Base-by-base conservation (phyloP, 2,797 vertebrate species). In the Graptemys geographica region DNA sequence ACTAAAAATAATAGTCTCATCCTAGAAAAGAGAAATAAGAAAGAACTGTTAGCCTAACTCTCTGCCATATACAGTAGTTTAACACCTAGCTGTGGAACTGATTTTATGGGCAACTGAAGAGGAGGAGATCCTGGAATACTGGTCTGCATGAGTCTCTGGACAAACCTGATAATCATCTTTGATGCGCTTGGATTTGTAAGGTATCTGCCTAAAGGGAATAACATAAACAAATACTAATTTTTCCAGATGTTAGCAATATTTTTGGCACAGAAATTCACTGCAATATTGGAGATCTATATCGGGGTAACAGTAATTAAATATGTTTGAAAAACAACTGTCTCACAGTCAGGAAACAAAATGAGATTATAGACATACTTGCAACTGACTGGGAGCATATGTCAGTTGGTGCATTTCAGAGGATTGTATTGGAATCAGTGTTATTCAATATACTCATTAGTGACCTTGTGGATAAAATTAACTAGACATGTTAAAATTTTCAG, bases 311-410 rank as follows among this genome's bases (percentile, higher is more conserved):
- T 85, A 74, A 86, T 87, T 93, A 91, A 49, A 55, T 51, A 72
- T 2, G 4, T 62, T 52, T 96, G 79, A 95, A 95, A 86, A 92
- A 90, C 33, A 94, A 88, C 85, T 79, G 1, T 79, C 57, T 86
- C 87, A 93, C 52, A 92, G 51, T 88, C 53, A 93, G 21, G 81
- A 97, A 95, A 56, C 92, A 93, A 96, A 97, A 95, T 83, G 87
- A 89, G 94, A 96, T 88, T 98, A 94, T 92, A 97, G 91, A 92
- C 55, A 83, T 94, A 97, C 88, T 87, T 41, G 5, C 65, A 90
- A 96, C 88, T 31, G 57, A 95, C 88, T 97, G 79, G 47, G 62
- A 94, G 82, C 83, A 87, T 93, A 51, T 97, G 83, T 96, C 93
- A 94, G 72, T 80, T 91, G 59, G 87, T 96, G 81, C 90, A 59